phyloP scores from a whole-genome alignment of 2,113 vertebrate genomes.

The Hassar affinis region DNA sequence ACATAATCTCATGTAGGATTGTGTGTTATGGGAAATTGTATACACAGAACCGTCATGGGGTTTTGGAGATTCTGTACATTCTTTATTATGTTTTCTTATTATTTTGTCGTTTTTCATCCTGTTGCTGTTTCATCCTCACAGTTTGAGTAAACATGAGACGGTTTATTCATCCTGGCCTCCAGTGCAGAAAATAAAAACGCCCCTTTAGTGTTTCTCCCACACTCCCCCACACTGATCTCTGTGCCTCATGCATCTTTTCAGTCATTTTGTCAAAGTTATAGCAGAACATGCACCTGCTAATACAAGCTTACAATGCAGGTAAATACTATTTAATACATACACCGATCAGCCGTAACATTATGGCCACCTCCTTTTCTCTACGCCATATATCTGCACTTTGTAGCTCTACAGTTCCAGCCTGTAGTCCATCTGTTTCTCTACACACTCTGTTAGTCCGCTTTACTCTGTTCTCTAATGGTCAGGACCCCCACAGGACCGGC shows the following conservation, averaged over 20 bases:
- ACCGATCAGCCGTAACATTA: too few species aligned
- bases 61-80: neutral
- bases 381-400: too few species aligned
- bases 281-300: neutral
- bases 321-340: neutral
- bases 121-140: neutral
- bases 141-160: neutral
- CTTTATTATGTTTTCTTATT: neutral
- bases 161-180: neutral
- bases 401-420: too few species aligned
- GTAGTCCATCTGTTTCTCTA: too few species aligned
- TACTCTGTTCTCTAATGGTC: too few species aligned
- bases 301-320: neutral
- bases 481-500: too few species aligned
- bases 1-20: neutral
- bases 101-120: neutral
- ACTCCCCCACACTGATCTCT: neutral
- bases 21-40: neutral
- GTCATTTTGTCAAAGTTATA: neutral
- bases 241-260: constrained; percentile 24
- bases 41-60: neutral
- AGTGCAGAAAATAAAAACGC: too few species aligned
- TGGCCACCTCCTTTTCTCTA: too few species aligned
- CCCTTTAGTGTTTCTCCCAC: neutral
- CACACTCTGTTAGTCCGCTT: too few species aligned